phyloP scores from a whole-genome alignment of 2,797 vertebrate genomes.

The Lindbergichthys nudifrons region DNA sequence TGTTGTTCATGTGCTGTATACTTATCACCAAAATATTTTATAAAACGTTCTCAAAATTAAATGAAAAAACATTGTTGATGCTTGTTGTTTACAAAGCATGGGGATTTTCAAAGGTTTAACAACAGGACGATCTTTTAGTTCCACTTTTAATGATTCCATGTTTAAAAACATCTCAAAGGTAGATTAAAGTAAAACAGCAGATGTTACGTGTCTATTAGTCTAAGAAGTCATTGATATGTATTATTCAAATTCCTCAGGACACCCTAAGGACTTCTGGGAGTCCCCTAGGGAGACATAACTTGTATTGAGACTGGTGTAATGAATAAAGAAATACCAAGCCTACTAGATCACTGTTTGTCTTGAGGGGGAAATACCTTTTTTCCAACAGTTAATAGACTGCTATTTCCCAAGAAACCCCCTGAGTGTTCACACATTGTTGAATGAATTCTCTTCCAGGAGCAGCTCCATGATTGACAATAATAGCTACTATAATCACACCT shows the following conservation, averaged over 20 bases:
- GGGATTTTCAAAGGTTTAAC: not conserved
- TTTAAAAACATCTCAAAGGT: slow-evolving; percentile 5
- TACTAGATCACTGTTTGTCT: not conserved
- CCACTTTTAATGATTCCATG: not conserved
- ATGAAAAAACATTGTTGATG: not conserved
- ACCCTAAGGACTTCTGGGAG: slow-evolving; percentile 1
- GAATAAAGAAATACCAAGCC: not conserved
- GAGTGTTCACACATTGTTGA: slow-evolving; percentile 19
- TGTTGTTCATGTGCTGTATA: not conserved
- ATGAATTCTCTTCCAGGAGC: slow-evolving; percentile 2
- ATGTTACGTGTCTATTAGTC: too few relatives aligned
- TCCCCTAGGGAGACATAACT: not conserved
- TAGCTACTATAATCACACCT: slow-evolving; percentile 7
- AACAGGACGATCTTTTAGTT: not conserved
- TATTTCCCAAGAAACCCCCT: slow-evolving; percentile 20
- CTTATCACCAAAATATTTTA: not conserved
- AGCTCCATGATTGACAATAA: slow-evolving; percentile 9
- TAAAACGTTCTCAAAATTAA: not conserved
- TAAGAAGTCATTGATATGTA: not conserved
- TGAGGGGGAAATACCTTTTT: slow-evolving; percentile 7
- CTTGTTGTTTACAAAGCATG: too few relatives aligned
- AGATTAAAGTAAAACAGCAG: too few relatives aligned
- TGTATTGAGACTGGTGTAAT: slow-evolving; percentile 1
- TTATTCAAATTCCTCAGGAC: not conserved
- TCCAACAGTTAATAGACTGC: slow-evolving; percentile 9